A percentile compares a stretch with the other conserved stretches of the same genome.
Evolutionary conservation across 1,140 invertebrate genomes (phyloP).

Genomic region (Drosophila repletoides): DNA sequence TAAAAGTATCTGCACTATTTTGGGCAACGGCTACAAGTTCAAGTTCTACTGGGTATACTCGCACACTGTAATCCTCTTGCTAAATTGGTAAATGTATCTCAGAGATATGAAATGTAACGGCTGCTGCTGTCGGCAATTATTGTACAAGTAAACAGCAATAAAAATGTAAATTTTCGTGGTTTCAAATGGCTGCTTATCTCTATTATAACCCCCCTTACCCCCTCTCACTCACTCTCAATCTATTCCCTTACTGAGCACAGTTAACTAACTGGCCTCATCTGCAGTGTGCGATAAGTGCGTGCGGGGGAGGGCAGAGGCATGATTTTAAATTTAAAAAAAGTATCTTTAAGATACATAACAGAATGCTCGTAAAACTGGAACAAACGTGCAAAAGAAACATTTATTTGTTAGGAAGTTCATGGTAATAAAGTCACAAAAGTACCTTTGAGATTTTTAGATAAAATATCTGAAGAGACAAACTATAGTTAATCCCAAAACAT

Average conservation of each 20-base stretch:
- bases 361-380: conserved; percentile 35
- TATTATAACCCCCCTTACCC: neutral
- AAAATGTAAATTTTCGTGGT: conserved; percentile 53
- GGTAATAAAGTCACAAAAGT: conserved; percentile 15
- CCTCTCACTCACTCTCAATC: neutral
- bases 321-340: conserved; percentile 26
- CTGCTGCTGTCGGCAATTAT: conserved; percentile 32
- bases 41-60: conserved; percentile 20
- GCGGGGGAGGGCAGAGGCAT: neutral
- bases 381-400: too few species aligned
- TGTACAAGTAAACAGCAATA: conserved; percentile 47
- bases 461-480: too few species aligned
- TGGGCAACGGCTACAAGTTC: too few species aligned
- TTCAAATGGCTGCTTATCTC: conserved; percentile 34
- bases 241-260: neutral
- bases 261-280: conserved; percentile 12
- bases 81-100: conserved; percentile 49
- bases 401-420: too few species aligned
- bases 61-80: conserved; percentile 41
- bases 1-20: too few species aligned
- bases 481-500: too few species aligned
- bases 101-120: conserved; percentile 51
- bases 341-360: conserved; percentile 54
- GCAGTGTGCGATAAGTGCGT: conserved; percentile 21
- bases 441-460: neutral